phyloP scores from a whole-genome alignment of 2,888 invertebrate genomes.

The Melikaiella ostensackeni region DNA sequence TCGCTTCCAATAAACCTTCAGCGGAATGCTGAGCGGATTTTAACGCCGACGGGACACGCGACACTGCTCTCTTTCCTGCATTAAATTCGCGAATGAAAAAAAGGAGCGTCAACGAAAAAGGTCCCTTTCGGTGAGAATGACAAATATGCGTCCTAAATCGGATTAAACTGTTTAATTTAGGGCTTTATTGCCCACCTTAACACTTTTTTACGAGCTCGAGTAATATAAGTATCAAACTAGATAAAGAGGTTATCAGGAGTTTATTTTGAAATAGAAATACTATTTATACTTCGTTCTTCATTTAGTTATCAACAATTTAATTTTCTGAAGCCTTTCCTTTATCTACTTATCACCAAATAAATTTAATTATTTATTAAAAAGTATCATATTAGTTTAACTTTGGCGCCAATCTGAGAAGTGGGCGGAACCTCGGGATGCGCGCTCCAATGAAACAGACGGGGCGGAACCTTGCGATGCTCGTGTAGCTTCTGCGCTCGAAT shows the following conservation, averaged over 20 bases:
- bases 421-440: too few relatives aligned
- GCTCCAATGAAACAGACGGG: too few relatives aligned
- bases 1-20: conserved; percentile 67
- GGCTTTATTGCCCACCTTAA: not conserved
- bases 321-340: too few relatives aligned
- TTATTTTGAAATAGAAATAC: not conserved
- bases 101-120: conserved; percentile 25
- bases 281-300: not conserved
- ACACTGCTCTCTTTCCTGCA: conserved; percentile 57
- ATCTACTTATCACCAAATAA: too few relatives aligned
- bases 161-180: conserved; percentile 6
- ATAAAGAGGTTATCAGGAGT: not conserved
- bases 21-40: conserved; percentile 60
- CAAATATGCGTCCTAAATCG: conserved; percentile 14
- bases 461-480: too few relatives aligned
- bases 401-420: too few relatives aligned
- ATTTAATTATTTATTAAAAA: too few relatives aligned
- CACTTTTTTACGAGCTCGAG: not conserved
- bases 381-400: too few relatives aligned
- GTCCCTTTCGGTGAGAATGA: not conserved
- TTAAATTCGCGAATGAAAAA: conserved; percentile 57
- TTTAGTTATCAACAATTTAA: too few relatives aligned
- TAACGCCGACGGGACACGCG: conserved; percentile 66
- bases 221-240: not conserved
- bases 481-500: too few relatives aligned